Conservation (phyloP, 2,888 invertebrate genomes). For the Panopea generosa region DNA sequence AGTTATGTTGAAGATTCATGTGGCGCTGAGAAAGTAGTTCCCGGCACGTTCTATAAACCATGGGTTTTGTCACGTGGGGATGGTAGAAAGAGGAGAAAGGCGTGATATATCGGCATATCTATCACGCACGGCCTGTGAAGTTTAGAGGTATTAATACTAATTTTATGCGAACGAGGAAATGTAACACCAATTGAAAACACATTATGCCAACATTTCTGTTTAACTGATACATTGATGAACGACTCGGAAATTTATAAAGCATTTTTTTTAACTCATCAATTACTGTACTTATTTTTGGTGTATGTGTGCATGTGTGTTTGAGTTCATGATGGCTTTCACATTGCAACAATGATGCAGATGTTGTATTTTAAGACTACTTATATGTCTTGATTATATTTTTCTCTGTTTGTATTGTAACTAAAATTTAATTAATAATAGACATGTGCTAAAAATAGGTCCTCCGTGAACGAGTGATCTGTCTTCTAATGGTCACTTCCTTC, state of each 20-base stretch:
- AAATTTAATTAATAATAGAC: too few relatives aligned
- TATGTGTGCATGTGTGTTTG: too few relatives aligned
- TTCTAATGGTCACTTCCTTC: too few relatives aligned
- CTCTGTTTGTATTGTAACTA: too few relatives aligned
- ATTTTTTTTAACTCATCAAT: not conserved
- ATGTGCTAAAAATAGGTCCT: too few relatives aligned
- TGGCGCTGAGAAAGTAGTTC: not conserved
- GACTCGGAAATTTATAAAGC: not conserved
- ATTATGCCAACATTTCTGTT: slow-evolving; percentile 14
- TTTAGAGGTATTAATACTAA: slow-evolving; percentile 44
- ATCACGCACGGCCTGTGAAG: slow-evolving; percentile 22
- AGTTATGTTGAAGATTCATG: too few relatives aligned
- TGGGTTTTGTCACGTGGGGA: slow-evolving; percentile 16
- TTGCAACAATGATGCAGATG: too few relatives aligned
- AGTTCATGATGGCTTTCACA: too few relatives aligned
- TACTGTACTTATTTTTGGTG: too few relatives aligned
- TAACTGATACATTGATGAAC: slow-evolving; percentile 8
- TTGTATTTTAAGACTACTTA: too few relatives aligned
- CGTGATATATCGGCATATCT: slow-evolving; percentile 37
- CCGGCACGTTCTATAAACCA: slow-evolving; percentile 17
- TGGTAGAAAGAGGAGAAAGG: not conserved
- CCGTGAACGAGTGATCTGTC: too few relatives aligned
- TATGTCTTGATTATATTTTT: too few relatives aligned
- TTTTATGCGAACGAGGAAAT: slow-evolving; percentile 28
- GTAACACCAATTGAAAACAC: slow-evolving; percentile 13